These are phyloP conservation scores for Amphibalanus amphitrite DNA, from an alignment of 1,140 invertebrate genomes.

Conservation along the genomic window DNA sequence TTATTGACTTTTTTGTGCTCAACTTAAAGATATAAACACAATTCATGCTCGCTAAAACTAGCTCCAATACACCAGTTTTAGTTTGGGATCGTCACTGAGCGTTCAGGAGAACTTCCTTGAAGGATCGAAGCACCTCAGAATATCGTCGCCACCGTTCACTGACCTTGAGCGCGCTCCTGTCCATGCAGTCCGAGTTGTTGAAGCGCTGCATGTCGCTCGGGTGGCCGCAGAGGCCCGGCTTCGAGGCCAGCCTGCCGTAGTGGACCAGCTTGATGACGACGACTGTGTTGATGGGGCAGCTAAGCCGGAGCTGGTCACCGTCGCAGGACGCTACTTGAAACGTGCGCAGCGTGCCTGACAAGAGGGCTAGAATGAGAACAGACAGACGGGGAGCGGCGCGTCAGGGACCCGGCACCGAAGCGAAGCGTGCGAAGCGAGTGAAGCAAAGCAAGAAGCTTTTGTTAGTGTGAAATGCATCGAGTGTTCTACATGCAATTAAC, in stretches of 20 bases:
- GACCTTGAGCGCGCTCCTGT: neutral
- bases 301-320: constrained; percentile 58
- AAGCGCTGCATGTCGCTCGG: neutral
- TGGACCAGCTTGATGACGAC: constrained; percentile 69
- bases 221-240: neutral
- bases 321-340: constrained; percentile 75
- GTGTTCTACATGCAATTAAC: no score
- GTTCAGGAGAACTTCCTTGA: no score
- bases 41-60: no score
- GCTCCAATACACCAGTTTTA: no score
- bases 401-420: neutral
- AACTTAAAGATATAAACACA: no score
- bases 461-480: no score
- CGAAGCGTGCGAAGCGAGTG: neutral
- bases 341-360: constrained; percentile 68
- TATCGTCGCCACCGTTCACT: no score
- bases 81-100: no score
- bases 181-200: neutral
- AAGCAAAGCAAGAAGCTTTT: no score
- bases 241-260: constrained; percentile 24
- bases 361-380: constrained; percentile 46
- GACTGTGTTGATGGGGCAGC: constrained; percentile 66
- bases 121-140: no score
- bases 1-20: no score
- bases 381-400: constrained; percentile 14